phyloP scores from a whole-genome alignment of 2,113 vertebrate species.

The Vulpes ferrilata region DNA sequence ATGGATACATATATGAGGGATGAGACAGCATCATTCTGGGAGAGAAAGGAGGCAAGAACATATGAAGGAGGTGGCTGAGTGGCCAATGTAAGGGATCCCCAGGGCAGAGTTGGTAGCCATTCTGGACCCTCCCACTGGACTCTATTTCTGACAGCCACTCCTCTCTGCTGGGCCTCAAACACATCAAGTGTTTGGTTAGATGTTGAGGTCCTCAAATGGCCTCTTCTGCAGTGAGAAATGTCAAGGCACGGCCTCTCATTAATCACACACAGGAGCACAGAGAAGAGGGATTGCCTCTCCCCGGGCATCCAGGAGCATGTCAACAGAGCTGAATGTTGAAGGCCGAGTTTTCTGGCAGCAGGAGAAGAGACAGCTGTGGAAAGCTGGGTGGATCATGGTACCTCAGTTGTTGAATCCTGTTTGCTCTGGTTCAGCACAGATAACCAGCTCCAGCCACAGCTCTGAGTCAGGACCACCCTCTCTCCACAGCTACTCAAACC shows the following conservation, averaged over 20 bases:
- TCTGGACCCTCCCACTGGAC: not conserved
- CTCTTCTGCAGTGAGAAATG: not conserved
- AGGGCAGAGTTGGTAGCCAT: not conserved
- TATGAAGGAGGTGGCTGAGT: not conserved
- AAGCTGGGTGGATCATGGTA: not conserved
- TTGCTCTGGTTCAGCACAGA: not conserved
- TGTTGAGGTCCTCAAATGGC: not conserved
- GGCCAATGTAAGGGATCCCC: not conserved
- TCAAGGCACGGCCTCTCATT: not conserved
- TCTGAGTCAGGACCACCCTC: not conserved
- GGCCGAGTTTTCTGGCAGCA: not conserved
- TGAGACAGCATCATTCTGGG: not conserved
- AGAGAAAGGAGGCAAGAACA: not conserved
- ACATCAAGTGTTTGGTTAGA: not conserved
- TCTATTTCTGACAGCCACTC: not conserved
- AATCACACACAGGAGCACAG: not conserved
- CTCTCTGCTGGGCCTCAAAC: not conserved
- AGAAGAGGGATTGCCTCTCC: not conserved
- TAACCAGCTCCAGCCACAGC: not conserved
- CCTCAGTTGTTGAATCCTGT: not conserved
- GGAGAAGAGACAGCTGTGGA: not conserved
- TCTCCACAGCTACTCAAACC: not conserved
- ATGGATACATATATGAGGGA: not conserved
- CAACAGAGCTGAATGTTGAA: not conserved
- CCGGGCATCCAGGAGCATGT: rapidly evolving